Evolutionary conservation across 2,797 vertebrate species (phyloP).

Genomic region (Ctenochaetus hawaiiensis): DNA sequence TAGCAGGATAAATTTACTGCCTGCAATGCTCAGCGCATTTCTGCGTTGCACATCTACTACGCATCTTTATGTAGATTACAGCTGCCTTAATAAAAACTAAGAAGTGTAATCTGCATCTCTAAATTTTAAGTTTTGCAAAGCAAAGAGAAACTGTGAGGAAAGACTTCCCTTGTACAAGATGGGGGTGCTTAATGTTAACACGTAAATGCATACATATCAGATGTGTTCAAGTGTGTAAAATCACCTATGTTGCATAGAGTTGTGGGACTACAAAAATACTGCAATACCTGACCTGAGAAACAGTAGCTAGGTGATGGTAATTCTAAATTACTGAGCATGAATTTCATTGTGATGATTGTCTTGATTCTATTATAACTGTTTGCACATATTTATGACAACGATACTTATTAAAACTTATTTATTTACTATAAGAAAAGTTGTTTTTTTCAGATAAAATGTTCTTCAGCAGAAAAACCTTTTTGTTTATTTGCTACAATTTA

Average conservation of each 20-base stretch:
- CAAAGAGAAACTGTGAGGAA: conserved; percentile 16
- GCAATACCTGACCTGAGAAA: conserved; percentile 13
- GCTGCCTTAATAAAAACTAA: conserved; percentile 57
- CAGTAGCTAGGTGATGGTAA: neutral
- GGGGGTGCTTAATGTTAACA: neutral
- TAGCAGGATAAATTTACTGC: conserved; percentile 71
- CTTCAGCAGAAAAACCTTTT: neutral
- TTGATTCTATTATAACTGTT: conserved; percentile 1
- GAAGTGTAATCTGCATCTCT: conserved; percentile 42
- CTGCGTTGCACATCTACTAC: conserved; percentile 36
- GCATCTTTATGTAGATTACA: conserved; percentile 65
- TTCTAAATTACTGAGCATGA: neutral
- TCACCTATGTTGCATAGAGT: neutral
- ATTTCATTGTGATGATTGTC: too few species aligned
- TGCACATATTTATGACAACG: neutral
- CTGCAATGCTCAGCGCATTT: conserved; percentile 73
- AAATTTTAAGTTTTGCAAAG: conserved; percentile 38
- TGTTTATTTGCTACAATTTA: neutral
- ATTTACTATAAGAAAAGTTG: conserved; percentile 2
- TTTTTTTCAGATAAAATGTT: conserved; percentile 35
- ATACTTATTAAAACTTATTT: conserved; percentile 17
- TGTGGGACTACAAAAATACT: neutral
- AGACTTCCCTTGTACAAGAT: neutral
- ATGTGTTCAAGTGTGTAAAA: conserved; percentile 15
- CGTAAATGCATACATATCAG: conserved; percentile 2